phyloP scores from a whole-genome alignment of 1,140 invertebrate species.

The Phthorimaea operculella region DNA sequence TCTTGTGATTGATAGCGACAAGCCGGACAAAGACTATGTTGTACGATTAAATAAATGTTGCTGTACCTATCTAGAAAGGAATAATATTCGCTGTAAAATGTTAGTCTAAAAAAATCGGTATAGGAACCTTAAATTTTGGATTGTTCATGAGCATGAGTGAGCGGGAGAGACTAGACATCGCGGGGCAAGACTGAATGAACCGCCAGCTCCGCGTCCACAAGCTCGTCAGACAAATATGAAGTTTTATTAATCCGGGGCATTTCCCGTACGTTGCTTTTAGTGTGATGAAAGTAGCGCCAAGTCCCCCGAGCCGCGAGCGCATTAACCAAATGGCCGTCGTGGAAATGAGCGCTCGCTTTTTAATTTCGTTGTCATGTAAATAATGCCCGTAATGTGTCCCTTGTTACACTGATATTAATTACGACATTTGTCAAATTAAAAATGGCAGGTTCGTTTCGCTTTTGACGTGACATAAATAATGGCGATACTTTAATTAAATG shows the following conservation, averaged over 20 bases:
- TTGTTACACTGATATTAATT: conserved; percentile 27
- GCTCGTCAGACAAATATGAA: conserved; percentile 33
- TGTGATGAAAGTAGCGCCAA: conserved; percentile 58
- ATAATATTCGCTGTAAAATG: no score
- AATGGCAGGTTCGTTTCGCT: background rate
- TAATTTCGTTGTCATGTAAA: conserved; percentile 61
- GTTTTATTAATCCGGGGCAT: conserved; percentile 56
- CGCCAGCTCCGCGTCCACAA: background rate
- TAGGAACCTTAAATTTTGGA: no score
- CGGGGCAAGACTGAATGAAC: no score
- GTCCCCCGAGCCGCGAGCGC: conserved; percentile 58
- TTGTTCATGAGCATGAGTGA: no score
- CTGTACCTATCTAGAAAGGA: no score
- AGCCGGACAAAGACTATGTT: no score
- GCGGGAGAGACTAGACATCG: no score
- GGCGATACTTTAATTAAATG: background rate
- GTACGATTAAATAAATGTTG: no score
- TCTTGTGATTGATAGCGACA: no score
- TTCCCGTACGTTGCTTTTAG: conserved; percentile 60
- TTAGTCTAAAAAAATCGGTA: no score
- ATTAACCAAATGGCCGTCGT: conserved; percentile 62
- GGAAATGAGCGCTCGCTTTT: conserved; percentile 58
- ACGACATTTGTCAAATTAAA: conserved; percentile 31
- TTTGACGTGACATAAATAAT: background rate
- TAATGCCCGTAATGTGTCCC: conserved; percentile 48